Evolutionary conservation across 2,113 vertebrate species (phyloP).

Genomic region (Melanotaenia duboulayi): DNA sequence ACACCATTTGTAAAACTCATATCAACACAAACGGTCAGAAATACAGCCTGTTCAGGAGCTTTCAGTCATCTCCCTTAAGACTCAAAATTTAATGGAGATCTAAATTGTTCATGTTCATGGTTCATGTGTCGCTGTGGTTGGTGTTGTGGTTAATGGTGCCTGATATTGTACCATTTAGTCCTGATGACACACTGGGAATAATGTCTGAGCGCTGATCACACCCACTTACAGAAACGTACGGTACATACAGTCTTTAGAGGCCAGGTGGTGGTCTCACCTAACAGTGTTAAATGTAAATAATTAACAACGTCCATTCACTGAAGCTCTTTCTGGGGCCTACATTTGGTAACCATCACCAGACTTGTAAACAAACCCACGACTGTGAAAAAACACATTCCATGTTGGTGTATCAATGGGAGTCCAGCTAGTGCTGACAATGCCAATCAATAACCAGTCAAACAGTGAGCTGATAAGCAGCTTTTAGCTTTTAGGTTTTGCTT

Average conservation of each 20-base stretch:
- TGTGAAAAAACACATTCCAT: conserved; percentile 1
- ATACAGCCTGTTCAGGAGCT: conserved; percentile 3
- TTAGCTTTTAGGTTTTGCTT: conserved; percentile 4
- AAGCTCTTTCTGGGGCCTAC: conserved; percentile 9
- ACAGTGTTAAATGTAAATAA: conserved; percentile 44
- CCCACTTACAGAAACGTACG: background rate
- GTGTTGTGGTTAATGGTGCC: conserved; percentile 7
- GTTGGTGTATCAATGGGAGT: conserved; percentile 11
- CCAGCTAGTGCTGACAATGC: conserved; percentile 20
- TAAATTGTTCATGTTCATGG: too few relatives aligned
- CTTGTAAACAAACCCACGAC: conserved; percentile 24
- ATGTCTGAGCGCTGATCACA: background rate
- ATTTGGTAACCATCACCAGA: conserved; percentile 11
- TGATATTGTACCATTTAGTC: background rate
- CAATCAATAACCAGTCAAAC: conserved; percentile 48
- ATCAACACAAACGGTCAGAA: conserved; percentile 17
- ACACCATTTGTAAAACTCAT: background rate
- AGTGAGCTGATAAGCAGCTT: conserved; percentile 28
- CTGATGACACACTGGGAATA: conserved; percentile 11
- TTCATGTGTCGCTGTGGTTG: background rate
- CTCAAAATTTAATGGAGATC: background rate
- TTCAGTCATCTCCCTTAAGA: background rate
- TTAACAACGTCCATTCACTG: conserved; percentile 37
- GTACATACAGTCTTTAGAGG: background rate
- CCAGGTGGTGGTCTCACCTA: background rate